Conservation (phyloP, 64 coral and sea anemone species). For the Pocillopora verrucosa region DNA sequence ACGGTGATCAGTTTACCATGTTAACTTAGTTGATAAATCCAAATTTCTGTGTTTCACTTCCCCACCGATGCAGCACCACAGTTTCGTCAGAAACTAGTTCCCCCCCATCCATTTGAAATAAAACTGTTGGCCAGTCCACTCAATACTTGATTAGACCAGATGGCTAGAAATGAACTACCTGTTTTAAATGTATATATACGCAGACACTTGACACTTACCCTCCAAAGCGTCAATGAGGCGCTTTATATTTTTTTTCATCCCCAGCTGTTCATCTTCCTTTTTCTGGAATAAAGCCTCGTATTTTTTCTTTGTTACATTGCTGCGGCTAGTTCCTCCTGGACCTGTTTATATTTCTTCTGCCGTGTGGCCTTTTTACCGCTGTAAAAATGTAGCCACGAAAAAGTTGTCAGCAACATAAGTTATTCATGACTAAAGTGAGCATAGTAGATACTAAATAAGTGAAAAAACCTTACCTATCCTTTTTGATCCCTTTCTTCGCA, state of each 20-base stretch:
- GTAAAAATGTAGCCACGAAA: slow-evolving; percentile 2
- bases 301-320: background rate
- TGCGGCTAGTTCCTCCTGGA: slow-evolving; percentile 4
- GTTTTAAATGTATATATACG: background rate
- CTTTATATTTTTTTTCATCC: slow-evolving; percentile 5
- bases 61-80: too few relatives aligned
- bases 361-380: slow-evolving; percentile 4
- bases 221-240: background rate
- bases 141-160: too few relatives aligned
- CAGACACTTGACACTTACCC: background rate
- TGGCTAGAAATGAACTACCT: too few relatives aligned
- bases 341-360: slow-evolving; percentile 1
- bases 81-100: too few relatives aligned
- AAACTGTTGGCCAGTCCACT: background rate
- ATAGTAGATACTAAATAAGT: background rate
- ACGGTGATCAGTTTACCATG: too few relatives aligned
- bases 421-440: background rate
- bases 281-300: slow-evolving; percentile 4
- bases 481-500: slow-evolving; percentile 4
- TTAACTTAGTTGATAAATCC: too few relatives aligned
- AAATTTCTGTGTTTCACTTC: too few relatives aligned
- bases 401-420: slow-evolving; percentile 6
- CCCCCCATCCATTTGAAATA: too few relatives aligned
- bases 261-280: slow-evolving; percentile 1
- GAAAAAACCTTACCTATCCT: slow-evolving; percentile 12